phyloP scores from a whole-genome alignment of 1,140 invertebrate genomes.

The Physella acuta region DNA sequence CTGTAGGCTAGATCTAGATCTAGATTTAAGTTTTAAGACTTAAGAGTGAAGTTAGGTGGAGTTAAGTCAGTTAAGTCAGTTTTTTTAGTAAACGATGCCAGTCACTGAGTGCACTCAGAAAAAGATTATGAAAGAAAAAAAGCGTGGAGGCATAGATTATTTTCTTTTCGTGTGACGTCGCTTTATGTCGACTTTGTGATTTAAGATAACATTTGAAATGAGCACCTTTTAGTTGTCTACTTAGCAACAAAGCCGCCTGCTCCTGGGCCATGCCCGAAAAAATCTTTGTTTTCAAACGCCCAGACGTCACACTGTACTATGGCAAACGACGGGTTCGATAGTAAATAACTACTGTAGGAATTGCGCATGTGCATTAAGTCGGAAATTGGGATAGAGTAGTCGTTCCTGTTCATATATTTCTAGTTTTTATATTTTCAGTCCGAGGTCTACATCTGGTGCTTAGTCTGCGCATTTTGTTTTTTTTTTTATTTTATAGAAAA shows the following conservation, averaged over 20 bases:
- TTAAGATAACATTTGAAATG: background rate
- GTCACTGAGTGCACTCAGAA: background rate
- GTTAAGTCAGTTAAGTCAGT: background rate
- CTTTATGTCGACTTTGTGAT: background rate
- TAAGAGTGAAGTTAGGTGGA: background rate
- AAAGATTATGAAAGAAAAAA: background rate
- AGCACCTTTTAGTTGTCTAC: conserved; percentile 23
- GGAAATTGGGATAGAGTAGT: too few relatives aligned
- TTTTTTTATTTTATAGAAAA: too few relatives aligned
- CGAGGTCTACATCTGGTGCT: too few relatives aligned
- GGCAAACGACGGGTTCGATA: conserved; percentile 10
- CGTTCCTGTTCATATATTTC: too few relatives aligned
- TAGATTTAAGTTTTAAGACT: background rate
- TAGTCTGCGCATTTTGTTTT: too few relatives aligned
- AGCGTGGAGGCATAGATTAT: background rate
- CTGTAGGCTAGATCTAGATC: background rate
- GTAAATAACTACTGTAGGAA: conserved; percentile 11
- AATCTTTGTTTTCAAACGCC: background rate
- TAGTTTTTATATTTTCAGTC: too few relatives aligned
- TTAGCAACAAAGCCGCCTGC: conserved; percentile 25
- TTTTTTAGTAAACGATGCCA: background rate
- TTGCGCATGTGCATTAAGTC: conserved; percentile 7
- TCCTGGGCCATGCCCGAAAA: conserved; percentile 28
- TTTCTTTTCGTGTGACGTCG: background rate
- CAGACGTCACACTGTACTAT: conserved; percentile 4